Percentiles rank a stretch among this genome's conserved stretches.
These are phyloP conservation scores for Pluvianellus socialis DNA, from an alignment of 2,113 vertebrate species.

Conservation along the genomic window DNA sequence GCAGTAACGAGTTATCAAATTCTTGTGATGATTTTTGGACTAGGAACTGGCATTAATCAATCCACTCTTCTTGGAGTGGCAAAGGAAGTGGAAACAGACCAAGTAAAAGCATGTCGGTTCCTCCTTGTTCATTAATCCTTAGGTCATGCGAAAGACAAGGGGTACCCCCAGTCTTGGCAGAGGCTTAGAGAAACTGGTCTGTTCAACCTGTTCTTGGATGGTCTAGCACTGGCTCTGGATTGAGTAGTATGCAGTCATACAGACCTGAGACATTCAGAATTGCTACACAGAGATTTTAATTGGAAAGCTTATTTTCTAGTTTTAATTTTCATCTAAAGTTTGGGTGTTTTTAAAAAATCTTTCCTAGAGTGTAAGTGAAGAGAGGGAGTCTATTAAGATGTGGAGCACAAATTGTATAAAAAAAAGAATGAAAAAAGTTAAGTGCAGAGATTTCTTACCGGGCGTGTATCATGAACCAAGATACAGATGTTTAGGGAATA, in stretches of 20 bases:
- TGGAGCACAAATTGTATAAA: not conserved
- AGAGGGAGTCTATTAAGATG: not conserved
- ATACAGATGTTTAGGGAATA: not conserved
- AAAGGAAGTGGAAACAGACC: not conserved
- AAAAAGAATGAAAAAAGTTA: not conserved
- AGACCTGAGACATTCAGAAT: not conserved
- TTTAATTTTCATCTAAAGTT: not conserved
- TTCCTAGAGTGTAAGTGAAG: not conserved
- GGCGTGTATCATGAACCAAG: not conserved
- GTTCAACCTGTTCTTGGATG: not conserved
- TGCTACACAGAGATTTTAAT: not conserved
- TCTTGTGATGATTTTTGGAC: not conserved
- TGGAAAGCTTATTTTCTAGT: not conserved
- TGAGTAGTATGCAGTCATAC: not conserved
- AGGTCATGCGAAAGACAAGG: not conserved
- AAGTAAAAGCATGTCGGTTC: not conserved
- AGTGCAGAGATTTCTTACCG: not conserved
- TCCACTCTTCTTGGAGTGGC: not conserved
- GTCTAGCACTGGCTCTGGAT: not conserved
- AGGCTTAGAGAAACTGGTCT: not conserved
- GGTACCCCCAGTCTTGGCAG: not conserved
- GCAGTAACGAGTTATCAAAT: not conserved
- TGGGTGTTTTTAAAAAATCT: too few relatives aligned
- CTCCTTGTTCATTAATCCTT: not conserved
- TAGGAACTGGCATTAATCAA: not conserved